Base-by-base conservation (phyloP, 2,113 vertebrate species). In the Campylomormyrus tamandua region DNA sequence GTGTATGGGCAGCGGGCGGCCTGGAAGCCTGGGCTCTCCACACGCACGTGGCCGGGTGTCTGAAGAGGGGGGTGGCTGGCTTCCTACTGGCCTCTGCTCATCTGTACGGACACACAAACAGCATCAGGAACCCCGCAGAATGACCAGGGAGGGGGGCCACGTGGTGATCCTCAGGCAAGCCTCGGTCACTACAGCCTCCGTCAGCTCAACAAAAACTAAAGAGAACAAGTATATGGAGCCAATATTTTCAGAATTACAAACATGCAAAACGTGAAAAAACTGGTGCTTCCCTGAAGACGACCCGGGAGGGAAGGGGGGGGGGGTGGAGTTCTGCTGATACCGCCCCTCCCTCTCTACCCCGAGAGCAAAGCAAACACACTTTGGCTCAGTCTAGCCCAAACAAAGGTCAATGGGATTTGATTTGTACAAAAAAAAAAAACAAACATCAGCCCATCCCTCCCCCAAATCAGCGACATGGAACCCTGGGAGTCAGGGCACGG, bases 361-460 rank as follows among this genome's bases (percentile, higher is more conserved):
- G 1, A 45, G 21, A 17, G 10, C 42, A 87, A 90, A 91, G 91
- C 62, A 89, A 48, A 91, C n/a, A 87, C 88, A 93, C 93, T 93
- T 92, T 8, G 31, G 93, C 94, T 95, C 92, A 96, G 94, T 95
- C 92, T 93, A 93, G 92, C 94, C 91, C 92, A 93, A 95, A 96
- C 94, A 96, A 96, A 96, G 93, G 93, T 95, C 93, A 94, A 92
- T 90, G 86, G 91, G 94, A 95, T 95, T 95, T 95, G 94, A 96
- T 96, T 95, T 17, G 15, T 80, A 31, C 31, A 4, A 77, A 80
- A 80, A 66, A 62, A 27, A 95, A 95, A 95, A 96, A 93, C 94
- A 92, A 93, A 95, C 95, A 95, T 95, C 96, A 95, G 95, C 93
- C 94, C 90, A 92, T 93, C 94, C 89, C 93, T 94, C 90, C 90